These are phyloP conservation scores for Acanthopagrus latus DNA, from an alignment of 2,797 vertebrate species.

Conservation along the genomic window DNA sequence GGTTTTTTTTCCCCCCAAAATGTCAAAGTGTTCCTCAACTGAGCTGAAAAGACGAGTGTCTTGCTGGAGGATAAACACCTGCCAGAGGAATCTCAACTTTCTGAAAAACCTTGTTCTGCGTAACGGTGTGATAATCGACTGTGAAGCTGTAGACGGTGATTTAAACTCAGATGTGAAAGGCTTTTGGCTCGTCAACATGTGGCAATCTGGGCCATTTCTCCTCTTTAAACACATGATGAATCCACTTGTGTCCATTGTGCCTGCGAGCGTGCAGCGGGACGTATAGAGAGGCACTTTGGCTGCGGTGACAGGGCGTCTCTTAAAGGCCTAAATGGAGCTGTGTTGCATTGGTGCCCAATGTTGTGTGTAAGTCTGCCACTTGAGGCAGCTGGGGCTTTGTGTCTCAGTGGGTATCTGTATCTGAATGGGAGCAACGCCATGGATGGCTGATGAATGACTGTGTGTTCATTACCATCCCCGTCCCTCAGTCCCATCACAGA, in stretches of 20 bases:
- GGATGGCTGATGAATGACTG: constrained; percentile 79
- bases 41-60: background rate
- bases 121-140: background rate
- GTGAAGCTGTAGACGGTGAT: background rate
- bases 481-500: constrained; percentile 70
- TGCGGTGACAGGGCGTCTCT: constrained; percentile 62
- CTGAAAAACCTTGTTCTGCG: constrained; percentile 3
- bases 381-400: constrained; percentile 82
- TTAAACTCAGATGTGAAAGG: constrained; percentile 32
- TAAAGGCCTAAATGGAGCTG: constrained; percentile 73
- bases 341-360: constrained; percentile 72
- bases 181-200: constrained; percentile 40
- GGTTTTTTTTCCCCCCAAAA: background rate
- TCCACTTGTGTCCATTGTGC: constrained; percentile 71
- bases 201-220: constrained; percentile 47
- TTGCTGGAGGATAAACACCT: background rate
- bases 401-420: constrained; percentile 75
- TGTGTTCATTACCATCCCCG: constrained; percentile 59
- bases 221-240: constrained; percentile 73
- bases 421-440: constrained; percentile 73
- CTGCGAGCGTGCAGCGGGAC: constrained; percentile 48
- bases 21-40: background rate
- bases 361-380: constrained; percentile 75
- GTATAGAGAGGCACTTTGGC: constrained; percentile 66
- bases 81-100: background rate